phyloP scores from a whole-genome alignment of 1,140 invertebrate genomes.

The Adoxophyes honmai region DNA sequence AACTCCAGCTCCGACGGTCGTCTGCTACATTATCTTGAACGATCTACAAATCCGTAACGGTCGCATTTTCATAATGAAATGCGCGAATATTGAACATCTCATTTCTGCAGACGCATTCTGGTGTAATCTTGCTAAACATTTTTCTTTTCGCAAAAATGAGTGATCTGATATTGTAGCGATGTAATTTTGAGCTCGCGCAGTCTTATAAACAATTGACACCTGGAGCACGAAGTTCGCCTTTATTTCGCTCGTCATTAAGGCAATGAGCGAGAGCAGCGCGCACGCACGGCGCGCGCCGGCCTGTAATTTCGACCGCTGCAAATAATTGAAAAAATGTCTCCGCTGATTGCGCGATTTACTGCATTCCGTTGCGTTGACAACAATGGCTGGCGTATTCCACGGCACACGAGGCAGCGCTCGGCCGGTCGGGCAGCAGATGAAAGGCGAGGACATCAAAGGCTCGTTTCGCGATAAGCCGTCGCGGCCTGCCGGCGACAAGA shows the following conservation, averaged over 20 bases:
- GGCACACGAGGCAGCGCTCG: background rate
- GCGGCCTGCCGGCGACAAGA: background rate
- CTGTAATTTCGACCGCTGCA: slow-evolving; percentile 28
- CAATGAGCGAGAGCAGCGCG: slow-evolving; percentile 17
- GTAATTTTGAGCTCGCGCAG: slow-evolving; percentile 30
- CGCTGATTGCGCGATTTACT: slow-evolving; percentile 18
- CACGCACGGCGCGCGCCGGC: slow-evolving; percentile 19
- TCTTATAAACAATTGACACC: slow-evolving; percentile 33
- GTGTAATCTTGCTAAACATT: too few relatives aligned
- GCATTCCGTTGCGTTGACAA: background rate
- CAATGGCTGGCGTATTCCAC: background rate
- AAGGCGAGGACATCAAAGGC: background rate
- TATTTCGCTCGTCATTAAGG: slow-evolving; percentile 19
- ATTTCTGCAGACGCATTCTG: background rate
- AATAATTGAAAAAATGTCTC: slow-evolving; percentile 33
- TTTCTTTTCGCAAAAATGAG: too few relatives aligned
- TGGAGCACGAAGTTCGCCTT: slow-evolving; percentile 24
- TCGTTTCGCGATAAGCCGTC: background rate
- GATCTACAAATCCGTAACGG: slow-evolving; percentile 22
- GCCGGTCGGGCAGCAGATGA: background rate
- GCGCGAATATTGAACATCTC: background rate
- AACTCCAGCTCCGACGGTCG: background rate
- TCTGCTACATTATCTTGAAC: slow-evolving; percentile 8
- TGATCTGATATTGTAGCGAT: slow-evolving; percentile 23
- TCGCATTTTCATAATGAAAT: slow-evolving; percentile 28